A percentile compares a stretch with the other conserved stretches of the same genome.
Conservation (phyloP, 2,888 invertebrate genomes). For the Brassicogethes aeneus region DNA sequence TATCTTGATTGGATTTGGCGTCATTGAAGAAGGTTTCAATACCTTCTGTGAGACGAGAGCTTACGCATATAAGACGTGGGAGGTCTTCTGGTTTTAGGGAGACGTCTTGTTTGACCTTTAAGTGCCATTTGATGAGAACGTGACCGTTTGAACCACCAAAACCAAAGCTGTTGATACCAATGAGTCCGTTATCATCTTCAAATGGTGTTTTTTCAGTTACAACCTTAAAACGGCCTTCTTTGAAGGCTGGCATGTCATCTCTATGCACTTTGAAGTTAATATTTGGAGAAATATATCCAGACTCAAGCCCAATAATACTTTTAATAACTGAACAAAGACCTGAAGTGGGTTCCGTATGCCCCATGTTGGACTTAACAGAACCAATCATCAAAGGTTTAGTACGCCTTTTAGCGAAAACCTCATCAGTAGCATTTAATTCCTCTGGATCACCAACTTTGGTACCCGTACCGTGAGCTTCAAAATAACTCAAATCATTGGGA, state of each 20-base stretch:
- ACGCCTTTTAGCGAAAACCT: conserved; percentile 64
- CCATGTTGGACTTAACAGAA: conserved; percentile 87
- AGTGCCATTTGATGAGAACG: conserved; percentile 52
- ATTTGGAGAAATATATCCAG: conserved; percentile 74
- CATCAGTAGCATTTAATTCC: conserved; percentile 74
- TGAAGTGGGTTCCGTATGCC: conserved; percentile 81
- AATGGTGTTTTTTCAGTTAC: conserved; percentile 64
- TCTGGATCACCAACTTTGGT: conserved; percentile 70
- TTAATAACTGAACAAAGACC: conserved; percentile 56
- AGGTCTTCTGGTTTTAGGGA: conserved; percentile 57
- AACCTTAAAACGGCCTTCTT: conserved; percentile 57
- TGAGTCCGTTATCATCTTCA: conserved; percentile 54
- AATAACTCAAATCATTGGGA: conserved; percentile 38
- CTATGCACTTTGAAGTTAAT: conserved; percentile 54
- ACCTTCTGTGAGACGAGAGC: conserved; percentile 74
- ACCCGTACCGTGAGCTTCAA: conserved; percentile 49
- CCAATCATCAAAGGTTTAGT: conserved; percentile 70
- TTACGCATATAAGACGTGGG: conserved; percentile 63
- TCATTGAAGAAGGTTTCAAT: conserved; percentile 58
- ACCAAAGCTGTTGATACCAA: conserved; percentile 85
- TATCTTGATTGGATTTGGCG: conserved; percentile 41
- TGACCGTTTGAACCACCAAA: conserved; percentile 88
- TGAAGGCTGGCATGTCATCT: conserved; percentile 50
- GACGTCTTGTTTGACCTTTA: conserved; percentile 52
- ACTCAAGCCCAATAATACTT: conserved; percentile 58